A percentile compares a stretch with the other conserved stretches of the same genome.
Conservation (phyloP, 2,113 vertebrate genomes). For the Accipiter cooperii region DNA sequence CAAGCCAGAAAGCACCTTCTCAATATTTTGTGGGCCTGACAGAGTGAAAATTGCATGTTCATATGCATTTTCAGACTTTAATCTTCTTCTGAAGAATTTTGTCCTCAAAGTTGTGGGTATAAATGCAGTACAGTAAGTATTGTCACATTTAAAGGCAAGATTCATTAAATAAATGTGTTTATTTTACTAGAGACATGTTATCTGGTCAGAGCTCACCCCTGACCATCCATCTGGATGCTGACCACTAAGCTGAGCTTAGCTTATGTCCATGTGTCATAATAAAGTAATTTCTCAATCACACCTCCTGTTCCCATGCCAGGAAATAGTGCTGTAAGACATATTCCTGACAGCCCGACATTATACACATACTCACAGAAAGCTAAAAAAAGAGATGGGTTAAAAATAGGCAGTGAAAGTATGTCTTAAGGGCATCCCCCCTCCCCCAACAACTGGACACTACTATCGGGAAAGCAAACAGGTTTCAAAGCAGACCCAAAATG, state of each 20-base stretch:
- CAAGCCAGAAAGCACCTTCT: not conserved
- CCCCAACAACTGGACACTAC: not conserved
- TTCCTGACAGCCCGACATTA: not conserved
- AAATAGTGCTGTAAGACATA: not conserved
- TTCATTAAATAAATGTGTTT: not conserved
- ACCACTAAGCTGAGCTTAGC: not conserved
- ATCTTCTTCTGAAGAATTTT: not conserved
- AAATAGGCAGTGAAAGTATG: not conserved
- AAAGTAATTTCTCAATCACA: not conserved
- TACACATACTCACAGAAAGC: not conserved
- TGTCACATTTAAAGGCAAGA: not conserved
- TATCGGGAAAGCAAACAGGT: not conserved
- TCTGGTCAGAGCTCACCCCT: accelerated
- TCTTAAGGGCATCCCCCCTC: not conserved
- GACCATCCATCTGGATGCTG: not conserved
- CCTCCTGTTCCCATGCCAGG: not conserved
- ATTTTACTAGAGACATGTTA: not conserved
- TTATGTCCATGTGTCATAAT: not conserved
- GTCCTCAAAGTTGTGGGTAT: not conserved
- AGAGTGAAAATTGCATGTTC: not conserved
- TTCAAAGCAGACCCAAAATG: not conserved
- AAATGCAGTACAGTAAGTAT: not conserved
- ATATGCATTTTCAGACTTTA: not conserved
- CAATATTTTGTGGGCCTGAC: not conserved
- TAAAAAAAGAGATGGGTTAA: not conserved